A percentile compares a stretch with the other conserved stretches of the same genome.
Evolutionary conservation across 2,888 invertebrate species (phyloP).

Genomic region (Neoscelio sp.): DNA sequence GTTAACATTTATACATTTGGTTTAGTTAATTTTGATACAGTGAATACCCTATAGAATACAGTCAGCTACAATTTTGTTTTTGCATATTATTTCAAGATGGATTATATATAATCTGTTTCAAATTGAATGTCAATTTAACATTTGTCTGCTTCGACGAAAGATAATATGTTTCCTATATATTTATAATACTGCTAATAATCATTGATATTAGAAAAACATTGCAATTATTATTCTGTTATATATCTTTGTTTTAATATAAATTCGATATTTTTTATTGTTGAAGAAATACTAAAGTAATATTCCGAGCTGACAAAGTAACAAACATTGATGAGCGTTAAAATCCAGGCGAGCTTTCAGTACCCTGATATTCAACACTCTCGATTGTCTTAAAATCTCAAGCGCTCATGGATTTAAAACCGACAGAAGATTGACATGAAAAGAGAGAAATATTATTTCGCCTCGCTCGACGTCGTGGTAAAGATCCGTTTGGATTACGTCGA

Average conservation of each 20-base stretch:
- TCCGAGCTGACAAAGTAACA: slow-evolving; percentile 39
- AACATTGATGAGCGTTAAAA: slow-evolving; percentile 52
- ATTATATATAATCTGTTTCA: no score
- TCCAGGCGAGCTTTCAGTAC: slow-evolving; percentile 35
- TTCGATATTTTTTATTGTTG: slow-evolving; percentile 17
- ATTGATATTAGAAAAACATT: no score
- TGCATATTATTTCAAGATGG: no score
- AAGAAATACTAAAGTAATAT: slow-evolving; percentile 7
- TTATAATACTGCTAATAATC: no score
- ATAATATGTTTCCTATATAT: no score
- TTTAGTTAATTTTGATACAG: no score
- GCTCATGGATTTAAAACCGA: slow-evolving; percentile 60
- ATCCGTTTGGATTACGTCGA: slow-evolving; percentile 62
- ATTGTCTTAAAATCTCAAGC: slow-evolving; percentile 66
- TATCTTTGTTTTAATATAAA: slow-evolving; percentile 1
- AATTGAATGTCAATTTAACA: no score
- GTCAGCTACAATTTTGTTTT: no score
- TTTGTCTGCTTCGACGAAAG: no score
- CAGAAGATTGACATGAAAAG: slow-evolving; percentile 63
- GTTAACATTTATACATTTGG: no score
- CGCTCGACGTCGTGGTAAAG: slow-evolving; percentile 61
- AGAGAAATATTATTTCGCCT: slow-evolving; percentile 63
- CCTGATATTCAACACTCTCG: slow-evolving; percentile 58
- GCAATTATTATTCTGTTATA: neutral
- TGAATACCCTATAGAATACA: no score